A percentile compares a stretch with the other conserved stretches of the same genome.
Conservation (phyloP, 2,888 invertebrate genomes). For the Beris morrisii region DNA sequence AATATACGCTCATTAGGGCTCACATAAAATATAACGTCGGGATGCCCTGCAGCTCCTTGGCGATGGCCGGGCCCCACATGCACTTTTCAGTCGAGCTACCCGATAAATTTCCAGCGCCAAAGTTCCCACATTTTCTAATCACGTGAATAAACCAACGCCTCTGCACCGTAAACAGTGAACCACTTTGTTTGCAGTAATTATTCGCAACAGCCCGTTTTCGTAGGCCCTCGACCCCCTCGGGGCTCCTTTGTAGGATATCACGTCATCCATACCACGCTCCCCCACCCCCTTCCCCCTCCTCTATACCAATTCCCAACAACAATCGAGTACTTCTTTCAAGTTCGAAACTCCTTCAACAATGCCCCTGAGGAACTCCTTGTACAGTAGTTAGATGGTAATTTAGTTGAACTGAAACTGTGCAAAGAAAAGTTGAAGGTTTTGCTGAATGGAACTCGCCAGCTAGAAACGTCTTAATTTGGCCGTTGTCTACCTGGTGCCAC, state of each 20-base stretch:
- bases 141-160: conserved; percentile 43
- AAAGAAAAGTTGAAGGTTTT: conserved; percentile 3
- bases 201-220: conserved; percentile 37
- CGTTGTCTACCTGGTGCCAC: conserved; percentile 4
- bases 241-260: no score
- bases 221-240: not conserved
- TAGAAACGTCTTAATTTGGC: conserved; percentile 38
- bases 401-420: conserved; percentile 21
- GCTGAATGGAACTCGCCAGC: not conserved
- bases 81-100: not conserved
- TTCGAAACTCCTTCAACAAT: conserved; percentile 20
- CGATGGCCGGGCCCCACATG: conserved; percentile 17
- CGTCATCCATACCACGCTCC: not conserved
- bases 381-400: conserved; percentile 26
- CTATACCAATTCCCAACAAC: not conserved
- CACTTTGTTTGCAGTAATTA: conserved; percentile 43
- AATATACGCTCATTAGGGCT: conserved; percentile 36
- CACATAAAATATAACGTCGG: conserved; percentile 35
- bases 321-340: conserved; percentile 3
- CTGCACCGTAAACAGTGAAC: conserved; percentile 41
- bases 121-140: conserved; percentile 42
- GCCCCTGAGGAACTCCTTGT: conserved; percentile 4
- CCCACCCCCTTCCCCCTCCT: no score
- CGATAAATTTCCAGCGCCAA: conserved; percentile 38
- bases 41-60: conserved; percentile 1